Evolutionary conservation across 2,113 vertebrate species (phyloP).

Genomic region (Raja brachyura): DNA sequence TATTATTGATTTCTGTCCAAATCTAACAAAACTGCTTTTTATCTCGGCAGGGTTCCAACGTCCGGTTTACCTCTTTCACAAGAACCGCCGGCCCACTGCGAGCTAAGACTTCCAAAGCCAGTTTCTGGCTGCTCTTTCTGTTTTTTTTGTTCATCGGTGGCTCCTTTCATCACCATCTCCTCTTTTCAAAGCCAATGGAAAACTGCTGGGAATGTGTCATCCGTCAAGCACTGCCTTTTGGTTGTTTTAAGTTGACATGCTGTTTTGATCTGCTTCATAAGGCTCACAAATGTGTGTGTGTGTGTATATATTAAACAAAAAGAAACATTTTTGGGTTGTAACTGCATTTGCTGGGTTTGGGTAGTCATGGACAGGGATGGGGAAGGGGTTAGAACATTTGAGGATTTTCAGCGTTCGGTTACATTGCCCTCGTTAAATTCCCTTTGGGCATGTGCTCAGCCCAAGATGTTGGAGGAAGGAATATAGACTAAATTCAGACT

Average conservation of each 20-base stretch:
- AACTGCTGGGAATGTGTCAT: neutral
- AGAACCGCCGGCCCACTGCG: slow-evolving; percentile 53
- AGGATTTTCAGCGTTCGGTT: no score
- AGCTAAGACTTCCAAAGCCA: slow-evolving; percentile 47
- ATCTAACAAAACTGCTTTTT: neutral
- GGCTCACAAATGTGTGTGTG: neutral
- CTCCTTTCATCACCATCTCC: neutral
- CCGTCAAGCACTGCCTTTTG: neutral
- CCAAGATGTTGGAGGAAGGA: neutral
- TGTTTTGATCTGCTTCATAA: neutral
- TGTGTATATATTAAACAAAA: no score
- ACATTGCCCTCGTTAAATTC: neutral
- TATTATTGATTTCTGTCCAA: neutral
- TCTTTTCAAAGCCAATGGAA: slow-evolving; percentile 10
- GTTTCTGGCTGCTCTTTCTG: slow-evolving; percentile 13
- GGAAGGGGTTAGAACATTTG: neutral
- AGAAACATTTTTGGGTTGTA: neutral
- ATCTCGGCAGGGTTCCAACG: slow-evolving; percentile 59
- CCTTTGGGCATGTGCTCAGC: neutral
- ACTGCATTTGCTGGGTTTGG: neutral
- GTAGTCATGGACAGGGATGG: neutral
- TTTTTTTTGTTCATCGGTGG: slow-evolving; percentile 26
- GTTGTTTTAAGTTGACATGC: slow-evolving; percentile 4
- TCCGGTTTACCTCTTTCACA: slow-evolving; percentile 71
- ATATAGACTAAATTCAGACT: neutral